Base-by-base conservation (phyloP, 35 echinoderm and acorn worm species). In the Hemicentrotus pulcherrimus region DNA sequence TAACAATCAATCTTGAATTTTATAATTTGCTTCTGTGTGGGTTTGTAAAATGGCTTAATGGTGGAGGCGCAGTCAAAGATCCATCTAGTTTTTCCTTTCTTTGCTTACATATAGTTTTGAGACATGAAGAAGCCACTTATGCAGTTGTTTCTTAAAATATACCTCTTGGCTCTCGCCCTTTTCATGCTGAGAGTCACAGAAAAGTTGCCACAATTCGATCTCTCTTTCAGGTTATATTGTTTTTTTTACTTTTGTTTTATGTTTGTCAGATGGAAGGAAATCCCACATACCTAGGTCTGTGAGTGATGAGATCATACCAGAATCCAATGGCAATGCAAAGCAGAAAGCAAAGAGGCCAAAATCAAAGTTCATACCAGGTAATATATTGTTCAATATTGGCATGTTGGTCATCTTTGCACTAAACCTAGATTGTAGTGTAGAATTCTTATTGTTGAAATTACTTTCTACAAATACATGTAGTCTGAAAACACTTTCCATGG, bases 341-440 rank as follows among this genome's bases (percentile, higher is more conserved):
- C 86, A 94, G 94, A 96, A 96, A 47, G 52, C 85, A 31, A 94
- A 94, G 48, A 86, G 96, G 32, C 96, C 96, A 46, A 94, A 87
- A 33, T 96, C 96, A 46, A 96, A 96, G 87, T 86, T 91, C 86
- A 85, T 89, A 46, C 94, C 94, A 94, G 96, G 96, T 96, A 92
- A 94, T 16, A 88, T 9, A 46, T 32, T 32, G 41, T 31, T 32
- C 31, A 61, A 28, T 8, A 24, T 24, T 78, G 18, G 65, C 19
- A 8, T n/a, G 28, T 78, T 28, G 19, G 6, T 78, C 28, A 78
- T 28, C 1, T 50, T 50, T 50, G 48, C 48, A 50, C 13, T 10
- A 78, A 22, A 78, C 19, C 19, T 78, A 28, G 22, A 71, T 28
- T 71, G 28, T 0, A 6, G 28, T 19, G 61, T 5, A 71, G 18